phyloP scores from a whole-genome alignment of 2,888 invertebrate species.

The Hypercompe scribonia region DNA sequence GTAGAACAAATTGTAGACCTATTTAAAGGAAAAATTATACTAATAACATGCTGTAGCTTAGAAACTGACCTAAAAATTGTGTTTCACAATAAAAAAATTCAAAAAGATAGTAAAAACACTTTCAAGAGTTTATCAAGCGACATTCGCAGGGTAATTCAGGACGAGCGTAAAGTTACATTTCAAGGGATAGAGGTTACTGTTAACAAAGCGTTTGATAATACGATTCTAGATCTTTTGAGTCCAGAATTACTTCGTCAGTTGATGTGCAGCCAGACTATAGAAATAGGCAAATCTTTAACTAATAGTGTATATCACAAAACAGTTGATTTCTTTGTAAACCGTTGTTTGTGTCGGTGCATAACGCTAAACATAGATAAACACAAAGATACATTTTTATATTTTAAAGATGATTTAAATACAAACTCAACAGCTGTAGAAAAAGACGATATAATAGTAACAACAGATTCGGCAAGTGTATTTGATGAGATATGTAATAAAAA shows the following conservation, averaged over 20 bases:
- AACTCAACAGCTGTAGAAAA: background rate
- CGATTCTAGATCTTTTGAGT: conserved; percentile 25
- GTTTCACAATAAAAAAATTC: background rate
- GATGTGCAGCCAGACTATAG: conserved; percentile 31
- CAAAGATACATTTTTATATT: conserved; percentile 11
- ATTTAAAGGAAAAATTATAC: conserved; percentile 31
- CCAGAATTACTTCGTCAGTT: conserved; percentile 28
- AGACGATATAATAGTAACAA: conserved; percentile 28
- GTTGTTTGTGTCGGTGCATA: conserved; percentile 31
- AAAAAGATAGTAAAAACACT: conserved; percentile 19
- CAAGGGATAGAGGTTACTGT: conserved; percentile 31
- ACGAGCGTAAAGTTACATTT: conserved; percentile 31
- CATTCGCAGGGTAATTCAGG: conserved; percentile 22
- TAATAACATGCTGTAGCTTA: conserved; percentile 20
- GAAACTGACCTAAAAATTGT: background rate
- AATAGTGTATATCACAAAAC: conserved; percentile 27
- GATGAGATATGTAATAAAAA: conserved; percentile 2
- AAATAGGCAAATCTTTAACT: conserved; percentile 23
- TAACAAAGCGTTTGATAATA: conserved; percentile 7
- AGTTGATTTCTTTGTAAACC: conserved; percentile 29
- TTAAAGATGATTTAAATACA: conserved; percentile 13
- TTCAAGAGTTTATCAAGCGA: conserved; percentile 24
- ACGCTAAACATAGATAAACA: conserved; percentile 16
- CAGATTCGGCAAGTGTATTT: conserved; percentile 29
- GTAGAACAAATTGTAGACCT: background rate